Evolutionary conservation across 2,113 vertebrate genomes (phyloP).

Genomic region (Cynocephalus volans): DNA sequence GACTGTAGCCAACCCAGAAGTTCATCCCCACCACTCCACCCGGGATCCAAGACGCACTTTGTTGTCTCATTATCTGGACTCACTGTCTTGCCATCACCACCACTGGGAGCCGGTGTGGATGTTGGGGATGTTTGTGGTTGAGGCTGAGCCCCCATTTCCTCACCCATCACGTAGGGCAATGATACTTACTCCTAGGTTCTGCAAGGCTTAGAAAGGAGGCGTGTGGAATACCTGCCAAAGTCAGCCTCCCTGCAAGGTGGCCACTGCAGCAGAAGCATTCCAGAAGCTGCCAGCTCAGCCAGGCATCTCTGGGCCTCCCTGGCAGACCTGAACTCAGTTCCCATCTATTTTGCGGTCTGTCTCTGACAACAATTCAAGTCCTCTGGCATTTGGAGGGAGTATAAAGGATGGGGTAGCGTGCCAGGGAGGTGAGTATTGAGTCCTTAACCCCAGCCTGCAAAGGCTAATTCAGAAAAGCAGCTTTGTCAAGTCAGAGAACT

Average conservation of each 20-base stretch:
- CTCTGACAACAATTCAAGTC: background rate
- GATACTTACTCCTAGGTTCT: background rate
- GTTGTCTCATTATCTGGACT: background rate
- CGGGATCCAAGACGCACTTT: too few relatives aligned
- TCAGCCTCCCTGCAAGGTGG: background rate
- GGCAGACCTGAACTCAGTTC: background rate
- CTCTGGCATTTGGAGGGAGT: background rate
- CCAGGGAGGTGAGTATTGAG: background rate
- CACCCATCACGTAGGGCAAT: too few relatives aligned
- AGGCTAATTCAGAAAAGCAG: background rate
- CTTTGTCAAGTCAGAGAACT: background rate
- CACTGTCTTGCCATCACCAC: background rate
- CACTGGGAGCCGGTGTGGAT: background rate
- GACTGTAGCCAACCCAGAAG: background rate
- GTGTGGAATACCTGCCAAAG: too few relatives aligned
- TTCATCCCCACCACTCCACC: background rate
- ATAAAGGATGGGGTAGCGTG: background rate
- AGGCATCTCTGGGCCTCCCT: background rate
- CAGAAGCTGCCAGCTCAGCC: background rate
- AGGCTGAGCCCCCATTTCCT: background rate
- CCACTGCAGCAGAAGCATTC: background rate
- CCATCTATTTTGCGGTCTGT: background rate
- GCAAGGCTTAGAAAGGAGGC: background rate
- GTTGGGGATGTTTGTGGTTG: accelerated
- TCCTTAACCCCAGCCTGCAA: background rate